These are phyloP conservation scores for Triplophysa rosa DNA, from an alignment of 2,113 vertebrate species.

Conservation along the genomic window DNA sequence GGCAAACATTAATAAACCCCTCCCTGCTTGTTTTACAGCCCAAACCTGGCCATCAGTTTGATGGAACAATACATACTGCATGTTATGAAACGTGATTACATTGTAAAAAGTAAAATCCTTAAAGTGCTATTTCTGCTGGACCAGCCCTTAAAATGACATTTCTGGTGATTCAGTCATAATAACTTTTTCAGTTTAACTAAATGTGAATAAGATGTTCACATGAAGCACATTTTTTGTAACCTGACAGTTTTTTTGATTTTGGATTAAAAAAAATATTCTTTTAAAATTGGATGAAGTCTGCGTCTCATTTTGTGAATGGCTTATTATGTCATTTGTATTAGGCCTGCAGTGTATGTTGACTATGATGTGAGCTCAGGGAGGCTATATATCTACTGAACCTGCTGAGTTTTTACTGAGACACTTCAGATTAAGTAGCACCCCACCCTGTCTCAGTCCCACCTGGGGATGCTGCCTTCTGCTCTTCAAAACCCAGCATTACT, in stretches of 20 bases:
- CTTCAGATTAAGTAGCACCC: conserved; percentile 74
- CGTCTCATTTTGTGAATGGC: background rate
- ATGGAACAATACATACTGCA: background rate
- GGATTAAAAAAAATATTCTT: background rate
- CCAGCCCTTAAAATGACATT: no score
- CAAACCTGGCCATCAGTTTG: background rate
- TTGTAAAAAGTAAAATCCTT: no score
- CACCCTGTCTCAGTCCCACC: conserved; percentile 62
- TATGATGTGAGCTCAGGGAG: conserved; percentile 60
- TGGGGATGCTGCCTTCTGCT: conserved; percentile 76
- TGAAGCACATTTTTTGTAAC: no score
- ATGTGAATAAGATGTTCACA: no score
- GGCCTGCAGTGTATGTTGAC: conserved; percentile 38
- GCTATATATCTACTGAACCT: conserved; percentile 70
- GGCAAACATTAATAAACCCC: background rate
- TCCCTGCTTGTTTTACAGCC: background rate
- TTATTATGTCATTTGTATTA: conserved; percentile 37
- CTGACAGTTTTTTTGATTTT: background rate
- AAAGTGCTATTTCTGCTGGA: no score
- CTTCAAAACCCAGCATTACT: conserved; percentile 72
- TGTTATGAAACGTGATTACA: background rate
- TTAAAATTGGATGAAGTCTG: background rate
- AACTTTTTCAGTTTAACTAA: no score
- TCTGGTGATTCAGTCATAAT: no score
- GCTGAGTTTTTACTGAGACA: conserved; percentile 79